Base-by-base conservation (phyloP, 1,140 invertebrate species). In the Sminthurinus signatus region DNA sequence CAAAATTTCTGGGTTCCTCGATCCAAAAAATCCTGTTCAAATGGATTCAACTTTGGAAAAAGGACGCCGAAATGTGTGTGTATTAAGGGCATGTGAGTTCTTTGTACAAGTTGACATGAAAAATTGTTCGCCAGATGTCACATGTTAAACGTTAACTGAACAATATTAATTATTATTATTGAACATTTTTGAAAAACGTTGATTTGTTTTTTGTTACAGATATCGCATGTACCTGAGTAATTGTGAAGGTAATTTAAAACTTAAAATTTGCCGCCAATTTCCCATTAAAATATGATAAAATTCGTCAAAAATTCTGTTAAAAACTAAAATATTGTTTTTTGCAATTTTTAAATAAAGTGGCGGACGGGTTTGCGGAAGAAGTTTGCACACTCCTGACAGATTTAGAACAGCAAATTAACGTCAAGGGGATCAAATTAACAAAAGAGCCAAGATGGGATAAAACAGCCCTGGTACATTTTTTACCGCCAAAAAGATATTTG, bases 11-110 rank as follows among this genome's bases (percentile, higher is more conserved):
- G 32, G 4, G 25, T 64, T 43, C 19, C 55, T 8, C 58, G 28
- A 25, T 28, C 62, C 21, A 28, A 36, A 27, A 25, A 56, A 12
- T 42, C 28, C 0, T 67, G 65, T 43, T 10, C 10, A 28, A 23
- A 32, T 10, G 65, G 65, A 15, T 1, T 67, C 3, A 63, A 48
- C n/a, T 63, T 67, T 46, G 65, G 60, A 21, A 17, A 39, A 1
- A 56, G 43, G 10, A 27, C 23, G 46, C 65, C 65, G 0, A 39
- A 59, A 10, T 67, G 65, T 31, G 39, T 63, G 17, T 67, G 65
- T 19, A 25, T 67, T 15, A 54, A 43, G 14, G 65, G 65, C 44
- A 60, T 67, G 65, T 67, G 60, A 63, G 65, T 51, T 8, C 44
- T 10, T 10, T 46, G 5, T 17, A 39, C 8, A 39, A 10, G 8